These are phyloP conservation scores for Misgurnus mizolepis DNA, from an alignment of 2,113 vertebrate species.

Conservation along the genomic window DNA sequence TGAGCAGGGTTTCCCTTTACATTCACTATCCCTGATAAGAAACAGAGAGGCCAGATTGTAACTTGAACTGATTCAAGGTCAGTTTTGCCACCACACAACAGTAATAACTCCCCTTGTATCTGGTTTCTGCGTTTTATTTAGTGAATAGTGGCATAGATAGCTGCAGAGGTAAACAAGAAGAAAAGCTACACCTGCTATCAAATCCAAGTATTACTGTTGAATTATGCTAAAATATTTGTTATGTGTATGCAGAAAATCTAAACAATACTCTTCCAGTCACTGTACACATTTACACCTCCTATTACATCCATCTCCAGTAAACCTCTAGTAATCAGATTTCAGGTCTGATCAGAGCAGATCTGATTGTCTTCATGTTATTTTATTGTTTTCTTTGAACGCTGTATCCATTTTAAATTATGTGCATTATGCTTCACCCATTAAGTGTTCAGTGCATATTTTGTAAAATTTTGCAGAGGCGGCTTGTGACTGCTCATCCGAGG, in stretches of 20 bases:
- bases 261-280: not conserved
- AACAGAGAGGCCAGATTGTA: conserved; percentile 59
- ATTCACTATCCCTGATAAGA: conserved; percentile 29
- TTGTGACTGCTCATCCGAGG: no score
- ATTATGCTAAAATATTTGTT: not conserved
- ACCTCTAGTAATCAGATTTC: not conserved
- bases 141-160: conserved; percentile 48
- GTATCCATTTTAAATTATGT: no score
- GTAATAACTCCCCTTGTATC: conserved; percentile 52
- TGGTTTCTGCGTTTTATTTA: conserved; percentile 57
- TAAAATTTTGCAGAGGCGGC: no score
- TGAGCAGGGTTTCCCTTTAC: conserved; percentile 15
- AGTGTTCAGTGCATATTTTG: no score
- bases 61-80: conserved; percentile 59
- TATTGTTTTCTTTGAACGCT: no score
- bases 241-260: conserved; percentile 6
- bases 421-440: no score
- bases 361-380: no score
- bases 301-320: conserved; percentile 1
- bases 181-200: conserved; percentile 30
- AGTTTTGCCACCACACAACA: conserved; percentile 59
- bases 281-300: not conserved
- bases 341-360: not conserved
- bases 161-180: conserved; percentile 31
- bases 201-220: conserved; percentile 20